A percentile compares a stretch with the other conserved stretches of the same genome.
Evolutionary conservation across 2,888 invertebrate genomes (phyloP).

Genomic region (Drosophila borborema): DNA sequence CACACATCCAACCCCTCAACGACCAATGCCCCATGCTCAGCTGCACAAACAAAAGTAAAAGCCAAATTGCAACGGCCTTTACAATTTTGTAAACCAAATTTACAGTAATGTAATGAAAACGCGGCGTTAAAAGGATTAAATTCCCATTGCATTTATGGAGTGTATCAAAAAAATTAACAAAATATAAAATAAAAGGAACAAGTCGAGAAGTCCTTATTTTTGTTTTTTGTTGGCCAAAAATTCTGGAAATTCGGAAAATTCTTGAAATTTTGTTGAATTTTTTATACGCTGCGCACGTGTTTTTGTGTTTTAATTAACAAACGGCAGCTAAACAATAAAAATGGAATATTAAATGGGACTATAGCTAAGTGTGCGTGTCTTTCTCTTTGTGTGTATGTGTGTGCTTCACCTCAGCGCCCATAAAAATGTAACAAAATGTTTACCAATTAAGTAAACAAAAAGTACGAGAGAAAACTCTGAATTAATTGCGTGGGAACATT

Average conservation of each 20-base stretch:
- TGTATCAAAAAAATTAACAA: constrained; percentile 28
- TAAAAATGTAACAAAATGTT: constrained; percentile 80
- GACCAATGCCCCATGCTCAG: background rate
- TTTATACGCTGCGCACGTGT: constrained; percentile 78
- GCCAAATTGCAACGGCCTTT: constrained; percentile 59
- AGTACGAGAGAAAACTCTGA: constrained; percentile 65
- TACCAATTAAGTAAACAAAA: constrained; percentile 81
- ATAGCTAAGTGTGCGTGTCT: constrained; percentile 27
- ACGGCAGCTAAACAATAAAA: constrained; percentile 77
- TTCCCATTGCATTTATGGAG: constrained; percentile 63
- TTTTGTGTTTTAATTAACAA: constrained; percentile 82
- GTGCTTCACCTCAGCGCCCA: constrained; percentile 72
- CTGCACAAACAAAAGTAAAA: constrained; percentile 54
- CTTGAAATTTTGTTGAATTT: constrained; percentile 59
- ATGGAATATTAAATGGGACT: constrained; percentile 67
- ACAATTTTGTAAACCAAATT: constrained; percentile 67
- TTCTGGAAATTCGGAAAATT: constrained; percentile 6
- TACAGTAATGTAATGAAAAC: constrained; percentile 79
- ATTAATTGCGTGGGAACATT: constrained; percentile 80
- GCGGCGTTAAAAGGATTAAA: constrained; percentile 78
- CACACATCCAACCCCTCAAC: background rate
- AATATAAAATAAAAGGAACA: background rate
- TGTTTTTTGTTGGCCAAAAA: background rate
- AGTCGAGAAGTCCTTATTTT: background rate
- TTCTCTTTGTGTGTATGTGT: constrained; percentile 21